Conservation (phyloP, 2,113 vertebrate genomes). For the Otocyon megalotis region DNA sequence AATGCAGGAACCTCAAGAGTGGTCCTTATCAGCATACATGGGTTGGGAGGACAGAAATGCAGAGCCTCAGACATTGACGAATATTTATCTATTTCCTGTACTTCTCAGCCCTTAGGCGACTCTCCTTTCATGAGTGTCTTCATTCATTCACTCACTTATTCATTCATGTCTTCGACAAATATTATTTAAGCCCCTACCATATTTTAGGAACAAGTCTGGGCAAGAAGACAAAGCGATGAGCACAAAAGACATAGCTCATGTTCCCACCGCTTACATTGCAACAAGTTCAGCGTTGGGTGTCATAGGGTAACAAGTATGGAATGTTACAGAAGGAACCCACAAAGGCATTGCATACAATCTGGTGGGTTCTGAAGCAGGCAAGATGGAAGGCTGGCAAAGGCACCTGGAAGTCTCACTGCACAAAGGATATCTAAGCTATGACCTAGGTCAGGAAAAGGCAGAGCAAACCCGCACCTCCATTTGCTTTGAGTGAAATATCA, state of each 20-base stretch:
- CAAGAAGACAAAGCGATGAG: neutral
- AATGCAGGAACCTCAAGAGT: neutral
- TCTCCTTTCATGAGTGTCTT: neutral
- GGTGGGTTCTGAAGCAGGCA: neutral
- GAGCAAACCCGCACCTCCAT: neutral
- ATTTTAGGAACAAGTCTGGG: neutral
- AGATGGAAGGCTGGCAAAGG: neutral
- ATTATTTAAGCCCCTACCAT: neutral
- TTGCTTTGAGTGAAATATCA: neutral
- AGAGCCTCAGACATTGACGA: neutral
- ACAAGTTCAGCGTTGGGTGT: neutral
- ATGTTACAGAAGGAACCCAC: neutral
- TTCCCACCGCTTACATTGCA: neutral
- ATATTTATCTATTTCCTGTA: no score
- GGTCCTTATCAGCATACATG: neutral
- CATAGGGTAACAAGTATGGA: neutral
- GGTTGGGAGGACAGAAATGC: neutral
- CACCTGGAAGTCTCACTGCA: neutral
- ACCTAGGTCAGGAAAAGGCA: neutral
- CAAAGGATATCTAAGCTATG: fast-evolving
- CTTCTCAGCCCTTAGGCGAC: neutral
- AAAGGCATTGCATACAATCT: neutral
- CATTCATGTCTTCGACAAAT: neutral
- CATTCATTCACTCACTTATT: neutral
- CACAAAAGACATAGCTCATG: no score